Evolutionary conservation across 1,140 invertebrate species (phyloP), one percentile per base, ranked within the genome.

Genomic region (Nebria ingens): DNA sequence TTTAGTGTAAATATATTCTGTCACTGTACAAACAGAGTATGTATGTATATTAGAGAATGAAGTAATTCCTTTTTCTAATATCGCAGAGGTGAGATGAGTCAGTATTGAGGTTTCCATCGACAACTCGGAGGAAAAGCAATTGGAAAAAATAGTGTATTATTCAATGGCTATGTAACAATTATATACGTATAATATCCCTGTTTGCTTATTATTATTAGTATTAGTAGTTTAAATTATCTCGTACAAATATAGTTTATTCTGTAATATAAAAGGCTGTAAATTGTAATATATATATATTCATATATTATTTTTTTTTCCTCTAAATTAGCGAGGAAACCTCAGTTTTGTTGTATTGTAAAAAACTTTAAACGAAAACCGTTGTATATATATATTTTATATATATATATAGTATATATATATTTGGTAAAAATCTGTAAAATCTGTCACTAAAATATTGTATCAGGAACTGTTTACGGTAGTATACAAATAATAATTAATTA

Each of bases 351-450:
- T 45, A 45, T 45, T 45, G 6, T 40, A 59, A 55, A 57, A 60
- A 53, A 45, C 34, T 54, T 17, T 61, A 62, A 58, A 59, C 55
- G 61, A 65, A 61, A 67, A 59, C 60, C 58, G 50, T 61, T 65
- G 65, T 68, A 64, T 67, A 65, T 67, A 64, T n/a, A 59, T 60
- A 63, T 60, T 9, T 34, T 9, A 34, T 34, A 34, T 34, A 34
- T 52, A 20, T 54, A 59, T 67, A 61, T 58, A 62, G 58, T 64
- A 65, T n/a, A n/a, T n/a, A n/a, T 59, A 65, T 65, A 67, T 67
- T 64, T 64, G 65, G 63, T 68, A 64, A 68, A 65, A 68, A 66
- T 67, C 63, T 68, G 65, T 68, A 68, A 29, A 60, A 60, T 55
- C 59, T 60, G 59, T 58, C 54, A 60, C 54, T 62, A 62, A 64